phyloP scores from a whole-genome alignment of 1,140 invertebrate genomes.

The Cydia fagiglandana region DNA sequence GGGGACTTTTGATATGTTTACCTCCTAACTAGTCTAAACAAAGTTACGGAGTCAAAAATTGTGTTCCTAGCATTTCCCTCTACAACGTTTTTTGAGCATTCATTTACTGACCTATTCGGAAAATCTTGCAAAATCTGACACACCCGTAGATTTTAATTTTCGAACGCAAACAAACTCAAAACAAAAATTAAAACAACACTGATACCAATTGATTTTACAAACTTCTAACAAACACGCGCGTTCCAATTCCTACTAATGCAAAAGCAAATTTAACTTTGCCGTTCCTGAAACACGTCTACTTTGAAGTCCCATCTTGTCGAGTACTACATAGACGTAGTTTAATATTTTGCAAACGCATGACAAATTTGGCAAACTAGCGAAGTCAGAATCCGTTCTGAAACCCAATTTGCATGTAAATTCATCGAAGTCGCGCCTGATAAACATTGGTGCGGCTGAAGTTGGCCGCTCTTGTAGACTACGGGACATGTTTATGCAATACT shows the following conservation, averaged over 20 bases:
- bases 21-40: too few relatives aligned
- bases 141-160: neutral
- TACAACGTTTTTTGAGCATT: too few relatives aligned
- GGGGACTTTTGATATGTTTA: too few relatives aligned
- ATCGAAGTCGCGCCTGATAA: constrained; percentile 23
- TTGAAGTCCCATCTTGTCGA: neutral
- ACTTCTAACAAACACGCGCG: constrained; percentile 12
- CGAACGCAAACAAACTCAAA: neutral
- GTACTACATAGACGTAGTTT: neutral
- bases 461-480: neutral
- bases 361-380: constrained; percentile 25
- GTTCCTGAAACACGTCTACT: neutral
- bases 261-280: constrained; percentile 20
- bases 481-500: constrained; percentile 15
- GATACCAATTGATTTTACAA: constrained; percentile 28
- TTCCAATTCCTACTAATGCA: constrained; percentile 10
- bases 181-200: constrained; percentile 19
- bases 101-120: too few relatives aligned
- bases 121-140: neutral
- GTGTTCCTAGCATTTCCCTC: too few relatives aligned
- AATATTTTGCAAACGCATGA: neutral
- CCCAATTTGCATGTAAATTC: constrained; percentile 30
- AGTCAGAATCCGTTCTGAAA: constrained; percentile 21
- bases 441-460: constrained; percentile 20
- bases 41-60: too few relatives aligned